Conservation (phyloP, 2,797 vertebrate genomes). For the Protonibea diacanthus region DNA sequence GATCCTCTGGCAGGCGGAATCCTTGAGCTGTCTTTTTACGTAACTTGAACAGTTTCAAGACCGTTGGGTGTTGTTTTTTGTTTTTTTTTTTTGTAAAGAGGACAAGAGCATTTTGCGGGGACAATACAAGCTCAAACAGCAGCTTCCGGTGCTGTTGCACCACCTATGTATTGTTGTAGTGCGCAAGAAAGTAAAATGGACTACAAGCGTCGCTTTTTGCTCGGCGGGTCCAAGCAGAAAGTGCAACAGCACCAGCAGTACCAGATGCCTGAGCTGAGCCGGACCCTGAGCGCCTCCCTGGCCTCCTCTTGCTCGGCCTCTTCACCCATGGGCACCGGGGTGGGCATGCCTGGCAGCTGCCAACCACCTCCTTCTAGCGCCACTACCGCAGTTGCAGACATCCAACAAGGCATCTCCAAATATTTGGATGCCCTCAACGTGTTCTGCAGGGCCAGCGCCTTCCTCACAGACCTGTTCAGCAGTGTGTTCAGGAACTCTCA, state of each 20-base stretch:
- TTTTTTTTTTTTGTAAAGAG: constrained; percentile 56
- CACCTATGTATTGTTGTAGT: constrained; percentile 99
- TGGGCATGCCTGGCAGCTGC: constrained; percentile 87
- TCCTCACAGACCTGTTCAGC: constrained; percentile 99
- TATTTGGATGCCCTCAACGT: constrained; percentile 99
- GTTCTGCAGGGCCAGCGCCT: constrained; percentile 98
- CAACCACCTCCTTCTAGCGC: constrained; percentile 84
- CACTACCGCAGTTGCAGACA: constrained; percentile 95
- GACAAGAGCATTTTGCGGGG: constrained; percentile 48
- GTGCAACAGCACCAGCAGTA: constrained; percentile 99
- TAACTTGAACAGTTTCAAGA: constrained; percentile 79
- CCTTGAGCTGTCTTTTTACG: constrained; percentile 88
- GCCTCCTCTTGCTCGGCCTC: constrained; percentile 87
- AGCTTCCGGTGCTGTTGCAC: constrained; percentile 81
- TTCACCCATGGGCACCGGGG: constrained; percentile 87
- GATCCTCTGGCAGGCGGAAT: constrained; percentile 90
- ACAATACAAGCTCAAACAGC: constrained; percentile 59
- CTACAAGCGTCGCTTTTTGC: constrained; percentile 99
- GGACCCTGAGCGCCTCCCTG: constrained; percentile 93
- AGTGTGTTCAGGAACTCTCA: constrained; percentile 98
- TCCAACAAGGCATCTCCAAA: constrained; percentile 99
- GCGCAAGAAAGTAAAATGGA: constrained; percentile 99
- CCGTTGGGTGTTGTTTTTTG: constrained; percentile 39
- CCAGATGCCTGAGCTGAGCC: constrained; percentile 96
- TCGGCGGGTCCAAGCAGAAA: constrained; percentile 99